Conservation (phyloP, 2,113 vertebrate genomes). For the Zosterops borbonicus region DNA sequence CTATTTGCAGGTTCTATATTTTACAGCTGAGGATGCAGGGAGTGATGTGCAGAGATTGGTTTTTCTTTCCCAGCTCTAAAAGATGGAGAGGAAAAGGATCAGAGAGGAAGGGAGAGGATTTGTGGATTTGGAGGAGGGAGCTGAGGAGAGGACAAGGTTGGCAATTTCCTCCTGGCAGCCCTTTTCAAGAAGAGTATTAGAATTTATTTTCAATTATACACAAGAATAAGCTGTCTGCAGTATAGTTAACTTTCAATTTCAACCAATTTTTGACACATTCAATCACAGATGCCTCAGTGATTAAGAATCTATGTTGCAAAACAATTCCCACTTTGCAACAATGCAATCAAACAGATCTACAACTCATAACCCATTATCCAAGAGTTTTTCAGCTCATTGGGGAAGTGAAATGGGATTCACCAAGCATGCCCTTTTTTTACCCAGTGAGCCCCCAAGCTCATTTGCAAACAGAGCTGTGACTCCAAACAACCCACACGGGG, state of each 20-base stretch:
- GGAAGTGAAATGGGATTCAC: slow-evolving; percentile 77
- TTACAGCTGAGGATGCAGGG: not conserved
- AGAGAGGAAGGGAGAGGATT: not conserved
- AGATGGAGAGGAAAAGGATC: slow-evolving; percentile 11
- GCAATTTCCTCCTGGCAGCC: slow-evolving; percentile 73
- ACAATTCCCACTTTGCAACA: slow-evolving; percentile 85
- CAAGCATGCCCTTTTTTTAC: slow-evolving; percentile 63
- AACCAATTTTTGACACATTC: slow-evolving; percentile 81
- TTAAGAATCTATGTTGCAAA: slow-evolving; percentile 86
- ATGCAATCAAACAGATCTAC: slow-evolving; percentile 84
- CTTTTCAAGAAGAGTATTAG: slow-evolving; percentile 81
- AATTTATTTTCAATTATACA: slow-evolving; percentile 89
- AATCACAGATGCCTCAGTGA: slow-evolving; percentile 84
- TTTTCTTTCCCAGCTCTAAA: slow-evolving; percentile 29
- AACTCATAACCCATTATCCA: slow-evolving; percentile 80
- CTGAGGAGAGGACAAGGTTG: slow-evolving; percentile 35
- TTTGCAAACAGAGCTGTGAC: slow-evolving; percentile 72
- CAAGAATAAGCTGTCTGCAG: slow-evolving; percentile 81
- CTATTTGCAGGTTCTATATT: not conserved
- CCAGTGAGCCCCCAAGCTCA: slow-evolving; percentile 63
- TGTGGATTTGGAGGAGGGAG: not conserved
- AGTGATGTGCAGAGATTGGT: not conserved
- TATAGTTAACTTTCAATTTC: slow-evolving; percentile 85
- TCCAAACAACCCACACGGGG: slow-evolving; percentile 46
- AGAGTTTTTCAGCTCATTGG: slow-evolving; percentile 77